Evolutionary conservation across 2,888 invertebrate genomes (phyloP), one percentile per base, ranked within the genome.

Genomic region (Drosophila recens): DNA sequence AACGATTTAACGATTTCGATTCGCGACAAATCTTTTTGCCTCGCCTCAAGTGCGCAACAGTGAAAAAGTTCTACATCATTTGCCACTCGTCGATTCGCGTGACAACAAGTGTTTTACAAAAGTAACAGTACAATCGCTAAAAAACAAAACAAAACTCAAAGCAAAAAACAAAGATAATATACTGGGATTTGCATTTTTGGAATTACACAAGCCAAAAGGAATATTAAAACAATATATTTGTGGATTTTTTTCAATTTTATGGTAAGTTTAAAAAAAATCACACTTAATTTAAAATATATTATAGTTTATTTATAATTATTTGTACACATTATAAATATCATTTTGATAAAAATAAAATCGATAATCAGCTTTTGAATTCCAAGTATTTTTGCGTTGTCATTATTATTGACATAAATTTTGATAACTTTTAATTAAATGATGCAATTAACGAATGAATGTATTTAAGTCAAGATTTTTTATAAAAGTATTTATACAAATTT

Each of bases 21-120:
- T 42, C 49, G 64, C 11, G 15, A 9, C 45, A 45, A 34, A 9
- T 40, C 48, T 42, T 38, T 15, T 36, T 23, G 45, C 23, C 45
- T 17, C 33, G 49, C 42, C 54, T 61, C 58, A 69, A 67, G 51
- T 57, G 82, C 70, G 57, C 73, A 73, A 77, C 66, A 80, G 58
- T 62, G 76, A 68, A 68, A 63, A 74, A 82, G 66, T 72, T 86
- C 71, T 75, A 71, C 66, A 76, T 76, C 90, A 84, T 73, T 90
- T 90, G 71, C 66, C 67, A 59, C 67, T 72, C 52, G 70, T 77
- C 73, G 68, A 68, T 74, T 65, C 67, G 81, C 69, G 69, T 64
- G 90, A 68, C 76, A 85, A 81, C 67, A 81, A 78, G 78, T 78
- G 67, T 72, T 77, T 57, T 34, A 38, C 48, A 11, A 43, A 52